Evolutionary conservation across 2,888 invertebrate genomes (phyloP).

Genomic region (Salpingus planirostris): DNA sequence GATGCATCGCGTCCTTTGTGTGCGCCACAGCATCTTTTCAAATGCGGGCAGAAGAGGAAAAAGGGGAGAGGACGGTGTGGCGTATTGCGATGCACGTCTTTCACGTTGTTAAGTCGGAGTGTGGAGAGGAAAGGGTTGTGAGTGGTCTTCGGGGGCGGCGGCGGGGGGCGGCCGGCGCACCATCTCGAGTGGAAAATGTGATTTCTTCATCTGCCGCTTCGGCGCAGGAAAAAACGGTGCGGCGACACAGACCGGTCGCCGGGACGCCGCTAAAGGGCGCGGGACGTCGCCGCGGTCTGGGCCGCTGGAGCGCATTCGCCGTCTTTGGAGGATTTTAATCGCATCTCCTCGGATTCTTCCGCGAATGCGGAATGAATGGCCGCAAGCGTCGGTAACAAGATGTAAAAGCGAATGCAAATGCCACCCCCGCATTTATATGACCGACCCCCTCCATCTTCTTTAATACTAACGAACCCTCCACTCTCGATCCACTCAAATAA

Average conservation of each 20-base stretch:
- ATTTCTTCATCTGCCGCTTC: conserved; percentile 40
- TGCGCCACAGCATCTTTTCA: too few species aligned
- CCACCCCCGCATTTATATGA: too few species aligned
- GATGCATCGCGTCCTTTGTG: too few species aligned
- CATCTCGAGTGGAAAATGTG: conserved; percentile 43
- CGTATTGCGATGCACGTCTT: too few species aligned
- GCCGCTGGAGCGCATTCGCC: conserved; percentile 28
- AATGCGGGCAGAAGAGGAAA: too few species aligned
- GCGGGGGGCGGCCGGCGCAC: conserved; percentile 8
- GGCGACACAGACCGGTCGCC: conserved; percentile 2
- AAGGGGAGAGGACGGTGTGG: too few species aligned
- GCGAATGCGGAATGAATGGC: conserved; percentile 16
- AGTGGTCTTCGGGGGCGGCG: conserved; percentile 37
- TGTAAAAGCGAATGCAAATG: not conserved
- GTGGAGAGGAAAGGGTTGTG: conserved; percentile 39
- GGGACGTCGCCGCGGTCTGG: conserved; percentile 1
- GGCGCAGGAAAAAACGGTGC: conserved; percentile 24
- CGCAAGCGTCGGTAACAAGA: not conserved
- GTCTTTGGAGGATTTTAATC: conserved; percentile 36
- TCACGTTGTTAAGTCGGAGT: conserved; percentile 39
- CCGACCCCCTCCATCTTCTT: too few species aligned
- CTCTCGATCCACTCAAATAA: too few species aligned
- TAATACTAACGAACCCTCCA: too few species aligned
- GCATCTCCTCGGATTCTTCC: conserved; percentile 31
- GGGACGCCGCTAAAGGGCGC: not conserved